phyloP scores from a whole-genome alignment of 2,888 invertebrate genomes.

The Desoria tigrina region DNA sequence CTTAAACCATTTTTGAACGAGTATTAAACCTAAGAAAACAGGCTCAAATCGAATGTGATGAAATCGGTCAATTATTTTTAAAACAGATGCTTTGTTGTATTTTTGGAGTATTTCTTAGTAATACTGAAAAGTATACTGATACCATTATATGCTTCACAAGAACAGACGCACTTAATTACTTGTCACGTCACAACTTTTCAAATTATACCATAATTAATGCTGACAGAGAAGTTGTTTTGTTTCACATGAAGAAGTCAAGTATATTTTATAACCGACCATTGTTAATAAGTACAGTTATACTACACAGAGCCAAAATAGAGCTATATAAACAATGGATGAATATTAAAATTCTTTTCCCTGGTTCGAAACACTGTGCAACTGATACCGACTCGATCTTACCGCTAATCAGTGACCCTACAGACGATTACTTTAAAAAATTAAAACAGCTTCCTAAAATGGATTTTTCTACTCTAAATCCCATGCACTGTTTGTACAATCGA shows the following conservation, averaged over 20 bases:
- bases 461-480: neutral
- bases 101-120: neutral
- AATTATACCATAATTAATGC: slow-evolving; percentile 1
- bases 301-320: neutral
- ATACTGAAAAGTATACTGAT: neutral
- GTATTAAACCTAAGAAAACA: neutral
- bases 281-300: neutral
- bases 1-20: neutral
- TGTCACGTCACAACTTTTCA: neutral
- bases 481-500: neutral
- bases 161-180: neutral
- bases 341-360: neutral
- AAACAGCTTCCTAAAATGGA: neutral
- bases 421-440: neutral
- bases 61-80: neutral
- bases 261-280: neutral
- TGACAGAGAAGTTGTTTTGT: neutral
- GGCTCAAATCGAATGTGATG: neutral
- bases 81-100: neutral
- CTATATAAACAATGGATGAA: neutral
- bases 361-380: neutral
- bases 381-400: neutral
- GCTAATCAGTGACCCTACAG: neutral
- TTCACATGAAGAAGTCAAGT: neutral
- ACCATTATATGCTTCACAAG: neutral